These are phyloP conservation scores for Pituophis catenifer DNA, from an alignment of 2,113 vertebrate species.

Conservation along the genomic window DNA sequence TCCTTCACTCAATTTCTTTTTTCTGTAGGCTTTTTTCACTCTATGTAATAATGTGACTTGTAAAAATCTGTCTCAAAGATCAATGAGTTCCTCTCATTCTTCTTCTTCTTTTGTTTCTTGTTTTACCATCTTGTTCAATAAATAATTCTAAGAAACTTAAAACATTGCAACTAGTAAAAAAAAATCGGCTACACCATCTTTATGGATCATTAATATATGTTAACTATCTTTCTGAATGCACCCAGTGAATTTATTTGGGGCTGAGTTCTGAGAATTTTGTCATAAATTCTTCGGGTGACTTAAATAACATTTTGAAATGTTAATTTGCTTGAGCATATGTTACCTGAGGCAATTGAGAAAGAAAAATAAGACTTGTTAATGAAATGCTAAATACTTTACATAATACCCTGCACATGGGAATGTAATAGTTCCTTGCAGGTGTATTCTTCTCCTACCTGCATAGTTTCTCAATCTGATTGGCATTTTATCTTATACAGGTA, in stretches of 20 bases:
- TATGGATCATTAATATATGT: neutral
- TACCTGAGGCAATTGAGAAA: conserved; percentile 8
- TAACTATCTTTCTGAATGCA: neutral
- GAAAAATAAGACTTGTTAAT: neutral
- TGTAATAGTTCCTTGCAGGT: neutral
- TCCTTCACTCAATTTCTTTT: neutral
- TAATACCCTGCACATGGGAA: neutral
- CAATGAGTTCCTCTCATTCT: neutral
- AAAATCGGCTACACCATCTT: neutral
- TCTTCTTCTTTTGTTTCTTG: neutral
- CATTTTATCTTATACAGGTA: conserved; percentile 10
- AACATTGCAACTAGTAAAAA: neutral
- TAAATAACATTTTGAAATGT: neutral
- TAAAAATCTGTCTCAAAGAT: neutral
- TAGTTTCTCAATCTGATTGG: neutral
- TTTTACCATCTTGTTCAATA: neutral
- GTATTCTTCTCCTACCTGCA: neutral
- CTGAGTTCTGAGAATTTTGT: neutral
- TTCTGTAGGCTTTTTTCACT: neutral
- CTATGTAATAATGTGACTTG: neutral
- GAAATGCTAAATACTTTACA: neutral
- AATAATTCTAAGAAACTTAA: neutral
- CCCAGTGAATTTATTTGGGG: neutral
- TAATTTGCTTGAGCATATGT: neutral
- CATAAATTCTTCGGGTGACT: neutral